Base-by-base conservation (phyloP, 2,888 invertebrate genomes). In the Drosophila emarginata region DNA sequence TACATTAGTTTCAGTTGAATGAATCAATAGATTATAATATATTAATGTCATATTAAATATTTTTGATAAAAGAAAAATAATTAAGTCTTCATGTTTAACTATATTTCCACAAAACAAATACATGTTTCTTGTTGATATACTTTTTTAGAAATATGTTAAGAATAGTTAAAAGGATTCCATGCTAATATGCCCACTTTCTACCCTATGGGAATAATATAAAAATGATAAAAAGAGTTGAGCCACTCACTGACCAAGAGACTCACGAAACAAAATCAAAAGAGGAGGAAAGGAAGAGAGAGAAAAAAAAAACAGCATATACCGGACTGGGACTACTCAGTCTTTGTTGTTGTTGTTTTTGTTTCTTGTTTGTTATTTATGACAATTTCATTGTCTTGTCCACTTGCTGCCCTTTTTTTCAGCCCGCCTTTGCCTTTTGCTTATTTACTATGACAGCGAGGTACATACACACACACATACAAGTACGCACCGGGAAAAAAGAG, bases 351-450 rank as follows among this genome's bases (percentile, higher is more conserved):
- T 58, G 23, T 36, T 65, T 26, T 18, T 50, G 67, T 53, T 77
- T 74, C 68, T 79, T 64, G 71, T 65, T 72, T 85, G 77, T 85
- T 84, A 83, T 84, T 84, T 86, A 84, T 84, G 86, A 81, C 78
- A 84, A 81, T 86, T 83, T 84, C 84, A 84, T 84, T 84, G 83
- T 84, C 86, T 81, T 83, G 80, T 81, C 78, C 78, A 64, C 78
- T 79, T 63, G 73, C 73, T 81, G 74, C 72, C 80, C 74, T 74
- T 86, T 83, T 80, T 73, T 70, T 78, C 83, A 45, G 45, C 74
- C 77, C 76, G 78, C 67, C 73, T 78, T 79, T 83, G 79, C 72
- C 74, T 74, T 76, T 77, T 74, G 59, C 76, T 80, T 78, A 72
- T 65, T 72, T 78, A 77, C 78, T 61, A 56, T 32, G 18, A 36